These are phyloP conservation scores for Ceryle rudis DNA, from an alignment of 2,797 vertebrate genomes.

Conservation along the genomic window DNA sequence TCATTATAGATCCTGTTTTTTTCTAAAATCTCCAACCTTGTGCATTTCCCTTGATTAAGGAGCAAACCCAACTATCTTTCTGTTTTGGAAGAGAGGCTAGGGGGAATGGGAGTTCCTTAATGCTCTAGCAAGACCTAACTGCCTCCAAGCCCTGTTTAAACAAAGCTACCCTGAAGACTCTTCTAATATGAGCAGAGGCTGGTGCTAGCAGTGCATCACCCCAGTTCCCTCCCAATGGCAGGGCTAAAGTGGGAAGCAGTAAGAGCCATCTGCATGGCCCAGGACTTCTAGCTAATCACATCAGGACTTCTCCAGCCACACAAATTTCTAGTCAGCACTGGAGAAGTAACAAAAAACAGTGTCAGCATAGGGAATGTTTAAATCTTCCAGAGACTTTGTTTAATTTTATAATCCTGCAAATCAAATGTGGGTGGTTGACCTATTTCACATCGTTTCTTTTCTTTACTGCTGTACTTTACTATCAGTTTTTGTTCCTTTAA, in stretches of 20 bases:
- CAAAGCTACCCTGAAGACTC: neutral
- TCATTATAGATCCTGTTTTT: neutral
- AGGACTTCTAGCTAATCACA: neutral
- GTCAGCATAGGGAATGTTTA: neutral
- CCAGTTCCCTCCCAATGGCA: neutral
- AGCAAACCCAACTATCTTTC: neutral
- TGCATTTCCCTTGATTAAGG: neutral
- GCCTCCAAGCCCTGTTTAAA: neutral
- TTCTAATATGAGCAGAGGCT: neutral
- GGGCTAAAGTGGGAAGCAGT: neutral
- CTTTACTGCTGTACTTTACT: neutral
- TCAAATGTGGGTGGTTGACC: neutral
- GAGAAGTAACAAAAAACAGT: neutral
- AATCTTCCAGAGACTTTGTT: neutral
- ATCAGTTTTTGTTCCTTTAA: neutral
- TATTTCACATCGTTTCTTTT: neutral
- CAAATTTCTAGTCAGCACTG: neutral
- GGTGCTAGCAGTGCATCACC: neutral
- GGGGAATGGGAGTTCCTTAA: neutral
- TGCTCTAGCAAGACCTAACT: neutral
- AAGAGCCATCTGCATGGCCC: neutral
- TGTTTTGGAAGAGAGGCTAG: neutral
- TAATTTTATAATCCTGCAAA: neutral
- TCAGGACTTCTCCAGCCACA: neutral
- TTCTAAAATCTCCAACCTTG: neutral